Base-by-base conservation (phyloP, 2,888 invertebrate genomes). In the Hetaerina titia region DNA sequence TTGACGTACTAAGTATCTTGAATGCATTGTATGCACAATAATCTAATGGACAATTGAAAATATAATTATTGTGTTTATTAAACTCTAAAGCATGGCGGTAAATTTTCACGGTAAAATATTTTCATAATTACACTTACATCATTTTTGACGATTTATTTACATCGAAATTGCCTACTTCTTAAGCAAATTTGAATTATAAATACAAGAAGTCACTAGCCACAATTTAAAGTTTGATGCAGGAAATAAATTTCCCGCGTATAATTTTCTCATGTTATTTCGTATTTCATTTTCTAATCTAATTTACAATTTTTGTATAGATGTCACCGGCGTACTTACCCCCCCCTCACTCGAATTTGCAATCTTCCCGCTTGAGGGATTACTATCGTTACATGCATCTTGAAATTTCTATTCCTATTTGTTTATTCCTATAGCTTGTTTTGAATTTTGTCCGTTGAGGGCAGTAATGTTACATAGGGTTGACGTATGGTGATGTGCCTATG, bases 381-480 rank as follows among this genome's bases (percentile, higher is more conserved):
- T 81, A 13, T 81, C 7, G 81, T 22, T 69, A 31, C 0, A 25
- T 11, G 56, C 56, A n/a, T 56, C 69, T 92, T 11, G 56, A n/a
- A 19, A 69, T 45, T 56, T 69, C 13, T 57, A 11, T 31, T 92
- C 64, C 31, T 92, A 56, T 56, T 45, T 56, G 13, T 0, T 8
- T 19, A 15, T 56, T 56, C 69, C 56, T 90, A 4, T n/a, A 58
- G 56, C 58, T 15, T 92, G 92, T 92, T 92, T 92, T 92, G 92
- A 92, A 92, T 74, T 92, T 92, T 56, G 92, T 92, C 92, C 92
- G 92, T 92, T 92, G 92, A 56, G 64, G 92, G 92, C 92, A 92
- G 92, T 69, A 92, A 92, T 92, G 92, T 69, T 92, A 56, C 64
- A 64, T 69, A 92, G 69, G 92, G 92, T 92, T 92, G 92, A 69